Base-by-base conservation (phyloP, 30 jellyfish, hydroid and myxozoan genomes). In the Pelagia noctiluca region DNA sequence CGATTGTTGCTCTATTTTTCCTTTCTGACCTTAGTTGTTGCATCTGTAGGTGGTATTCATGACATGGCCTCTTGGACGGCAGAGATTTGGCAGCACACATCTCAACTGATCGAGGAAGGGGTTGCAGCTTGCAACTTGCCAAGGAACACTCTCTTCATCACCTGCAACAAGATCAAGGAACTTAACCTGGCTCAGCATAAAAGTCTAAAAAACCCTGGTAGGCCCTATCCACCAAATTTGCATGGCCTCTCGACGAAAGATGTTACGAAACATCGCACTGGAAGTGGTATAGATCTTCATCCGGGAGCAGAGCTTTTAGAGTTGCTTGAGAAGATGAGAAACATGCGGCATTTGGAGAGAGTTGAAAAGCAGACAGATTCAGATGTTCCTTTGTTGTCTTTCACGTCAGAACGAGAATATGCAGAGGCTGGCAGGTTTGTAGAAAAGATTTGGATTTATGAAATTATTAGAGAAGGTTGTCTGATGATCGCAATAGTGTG, bases 11-110 rank as follows among this genome's bases (percentile, higher is more conserved):
- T 22, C 48, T 3, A 5, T 8, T 61, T 32, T 8, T 4, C 24
- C 16, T 5, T 47, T 57, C 24, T 32, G 71, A 10, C 24, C 19
- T 66, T 71, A 10, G 10, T 5, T 57, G 10, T 11, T 11, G 28
- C 28, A 11, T 23, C 24, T 57, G 13, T 57, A 90, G 97, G 97
- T 78, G 97, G 97, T 0, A 72, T 76, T 13, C 96, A 90, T 31
- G 97, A 90, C 63, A 90, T 90, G 97, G 95, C 97, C 3, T 70
- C 97, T 1, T 90, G 97, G 97, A 90, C 96, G 42, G 70, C 54
- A 32, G 82, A 73, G 64, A 71, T 90, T 52, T 90, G 97, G 97
- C 68, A 71, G 11, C 85, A 80, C 19, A 85, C 97, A 3, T 96
- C 79, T 22, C 37, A 47, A 26, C 78, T 90, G 96, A 36, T 90